Percentiles rank a stretch among this genome's conserved stretches.
Evolutionary conservation across 1,140 invertebrate species (phyloP).

Genomic region (Drosophila lini): DNA sequence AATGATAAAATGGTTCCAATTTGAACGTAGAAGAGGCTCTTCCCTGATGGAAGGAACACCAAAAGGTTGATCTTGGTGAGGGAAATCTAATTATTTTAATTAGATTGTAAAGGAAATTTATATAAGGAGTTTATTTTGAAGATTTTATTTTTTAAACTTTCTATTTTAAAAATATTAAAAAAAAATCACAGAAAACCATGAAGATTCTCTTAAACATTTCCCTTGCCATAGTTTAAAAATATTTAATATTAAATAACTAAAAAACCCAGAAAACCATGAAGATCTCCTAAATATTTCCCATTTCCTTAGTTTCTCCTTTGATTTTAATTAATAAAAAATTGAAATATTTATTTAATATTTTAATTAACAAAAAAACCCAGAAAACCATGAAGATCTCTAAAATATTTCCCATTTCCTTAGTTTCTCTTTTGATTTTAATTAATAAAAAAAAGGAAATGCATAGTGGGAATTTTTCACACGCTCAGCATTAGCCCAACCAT

Average conservation of each 20-base stretch:
- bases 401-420: no score
- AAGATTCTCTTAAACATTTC: no score
- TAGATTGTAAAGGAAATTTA: background rate
- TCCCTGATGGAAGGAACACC: slow-evolving; percentile 2
- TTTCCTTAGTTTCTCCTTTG: background rate
- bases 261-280: background rate
- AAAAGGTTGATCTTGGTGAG: background rate
- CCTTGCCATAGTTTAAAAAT: background rate
- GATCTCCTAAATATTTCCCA: background rate
- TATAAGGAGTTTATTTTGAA: background rate
- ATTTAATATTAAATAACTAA: slow-evolving; percentile 21
- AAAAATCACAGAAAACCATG: no score
- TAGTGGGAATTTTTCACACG: slow-evolving; percentile 37
- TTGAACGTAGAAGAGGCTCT: background rate
- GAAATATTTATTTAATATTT: background rate
- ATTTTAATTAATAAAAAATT: slow-evolving; percentile 43
- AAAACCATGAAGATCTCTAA: no score
- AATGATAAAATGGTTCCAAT: slow-evolving; percentile 53
- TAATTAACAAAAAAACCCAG: no score
- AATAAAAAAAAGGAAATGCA: background rate
- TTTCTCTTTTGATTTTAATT: no score
- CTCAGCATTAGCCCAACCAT: slow-evolving; percentile 19
- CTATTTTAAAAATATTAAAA: no score
- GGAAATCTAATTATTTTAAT: slow-evolving; percentile 20
- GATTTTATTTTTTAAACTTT: no score